Evolutionary conservation across 2,797 vertebrate genomes (phyloP).

Genomic region (Ispidina picta): DNA sequence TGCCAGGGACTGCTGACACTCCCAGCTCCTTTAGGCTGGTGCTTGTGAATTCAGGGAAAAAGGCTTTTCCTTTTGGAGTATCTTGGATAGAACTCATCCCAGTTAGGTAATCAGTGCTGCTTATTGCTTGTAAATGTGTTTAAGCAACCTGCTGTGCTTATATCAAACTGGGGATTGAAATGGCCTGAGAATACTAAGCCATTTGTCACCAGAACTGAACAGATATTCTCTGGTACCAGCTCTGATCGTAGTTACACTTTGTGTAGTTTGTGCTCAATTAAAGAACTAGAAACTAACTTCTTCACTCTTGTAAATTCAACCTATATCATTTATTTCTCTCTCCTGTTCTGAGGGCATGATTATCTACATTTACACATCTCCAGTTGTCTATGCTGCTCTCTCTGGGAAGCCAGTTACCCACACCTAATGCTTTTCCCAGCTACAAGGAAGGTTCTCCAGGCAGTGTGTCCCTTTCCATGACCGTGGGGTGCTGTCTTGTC

Average conservation of each 20-base stretch:
- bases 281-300: neutral
- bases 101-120: neutral
- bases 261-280: neutral
- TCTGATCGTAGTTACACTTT: neutral
- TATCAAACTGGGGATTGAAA: neutral
- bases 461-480: constrained; percentile 27
- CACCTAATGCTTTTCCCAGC: constrained; percentile 24
- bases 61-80: neutral
- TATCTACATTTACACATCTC: neutral
- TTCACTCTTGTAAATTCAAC: neutral
- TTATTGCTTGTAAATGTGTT: neutral
- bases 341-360: neutral
- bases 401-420: constrained; percentile 43
- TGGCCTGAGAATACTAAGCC: neutral
- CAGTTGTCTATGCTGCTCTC: neutral
- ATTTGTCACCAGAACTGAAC: neutral
- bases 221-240: neutral
- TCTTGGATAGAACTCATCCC: neutral
- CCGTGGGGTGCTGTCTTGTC: constrained; percentile 15
- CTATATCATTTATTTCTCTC: neutral
- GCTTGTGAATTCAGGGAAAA: neutral
- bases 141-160: neutral
- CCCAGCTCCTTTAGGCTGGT: neutral
- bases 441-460: neutral
- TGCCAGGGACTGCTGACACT: neutral